Conservation (phyloP, 2,113 vertebrate genomes). For the Arvicanthis niloticus region DNA sequence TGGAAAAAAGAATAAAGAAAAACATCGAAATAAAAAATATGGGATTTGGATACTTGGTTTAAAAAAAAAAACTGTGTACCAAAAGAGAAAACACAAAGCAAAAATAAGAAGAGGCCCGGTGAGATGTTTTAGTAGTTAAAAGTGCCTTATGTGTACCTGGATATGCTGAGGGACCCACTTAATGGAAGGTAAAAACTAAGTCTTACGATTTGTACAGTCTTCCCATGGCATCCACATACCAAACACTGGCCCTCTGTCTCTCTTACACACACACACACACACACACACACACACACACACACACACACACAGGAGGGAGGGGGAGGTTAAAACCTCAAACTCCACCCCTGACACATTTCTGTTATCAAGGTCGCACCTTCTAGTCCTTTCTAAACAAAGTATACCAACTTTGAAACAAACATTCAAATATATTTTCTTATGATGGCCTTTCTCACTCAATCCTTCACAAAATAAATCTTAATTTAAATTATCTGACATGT, state of each 20-base stretch:
- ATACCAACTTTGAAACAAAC: neutral
- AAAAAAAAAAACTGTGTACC: neutral
- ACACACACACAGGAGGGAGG: neutral
- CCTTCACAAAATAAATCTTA: neutral
- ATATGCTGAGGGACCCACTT: neutral
- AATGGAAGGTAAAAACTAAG: neutral
- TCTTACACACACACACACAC: neutral
- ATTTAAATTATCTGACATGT: neutral
- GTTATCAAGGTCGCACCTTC: rapidly evolving
- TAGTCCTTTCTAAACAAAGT: neutral
- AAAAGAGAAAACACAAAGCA: neutral
- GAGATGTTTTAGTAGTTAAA: neutral
- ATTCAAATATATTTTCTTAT: neutral
- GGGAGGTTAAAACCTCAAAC: neutral
- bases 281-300: neutral
- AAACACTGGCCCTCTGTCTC: no score
- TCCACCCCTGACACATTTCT: neutral
- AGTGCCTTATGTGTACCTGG: neutral
- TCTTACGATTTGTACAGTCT: rapidly evolving
- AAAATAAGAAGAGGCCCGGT: neutral
- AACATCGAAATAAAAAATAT: neutral
- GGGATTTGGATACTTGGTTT: neutral
- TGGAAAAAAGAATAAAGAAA: no score
- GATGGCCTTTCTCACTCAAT: neutral
- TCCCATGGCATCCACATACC: neutral